These are phyloP conservation scores for Caenorhabditis drosophilae DNA, from an alignment of 2,888 invertebrate species.

Conservation along the genomic window DNA sequence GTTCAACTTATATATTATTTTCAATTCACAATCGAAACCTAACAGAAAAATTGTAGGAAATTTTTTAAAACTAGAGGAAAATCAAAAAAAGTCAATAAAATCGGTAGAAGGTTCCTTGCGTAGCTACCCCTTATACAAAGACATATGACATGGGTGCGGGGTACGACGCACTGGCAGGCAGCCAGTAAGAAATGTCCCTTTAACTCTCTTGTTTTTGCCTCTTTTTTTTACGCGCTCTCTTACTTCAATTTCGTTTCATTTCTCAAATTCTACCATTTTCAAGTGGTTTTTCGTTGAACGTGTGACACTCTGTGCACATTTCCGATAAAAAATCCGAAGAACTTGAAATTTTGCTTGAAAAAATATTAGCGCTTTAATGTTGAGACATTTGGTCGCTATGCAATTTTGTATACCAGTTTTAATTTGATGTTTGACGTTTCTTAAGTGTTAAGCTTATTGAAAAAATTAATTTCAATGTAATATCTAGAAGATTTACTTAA, in stretches of 20 bases:
- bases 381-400: too few species aligned
- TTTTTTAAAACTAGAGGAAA: slow-evolving; percentile 5
- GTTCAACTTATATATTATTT: too few species aligned
- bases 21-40: too few species aligned
- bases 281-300: too few species aligned
- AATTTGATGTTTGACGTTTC: too few species aligned
- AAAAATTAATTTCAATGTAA: too few species aligned
- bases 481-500: too few species aligned
- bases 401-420: too few species aligned
- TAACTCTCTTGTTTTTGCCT: slow-evolving; percentile 4
- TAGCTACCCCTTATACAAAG: slow-evolving; percentile 26
- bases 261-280: neutral
- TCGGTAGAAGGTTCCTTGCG: slow-evolving; percentile 40
- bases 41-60: slow-evolving; percentile 4
- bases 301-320: too few species aligned
- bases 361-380: too few species aligned
- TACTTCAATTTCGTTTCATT: slow-evolving; percentile 7
- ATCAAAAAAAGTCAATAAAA: slow-evolving; percentile 7
- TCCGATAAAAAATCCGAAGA: neutral
- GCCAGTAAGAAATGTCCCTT: slow-evolving; percentile 25
- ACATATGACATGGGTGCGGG: slow-evolving; percentile 37
- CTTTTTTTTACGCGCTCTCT: neutral
- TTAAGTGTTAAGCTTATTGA: too few species aligned
- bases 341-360: too few species aligned
- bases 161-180: slow-evolving; percentile 31